These are phyloP conservation scores for Platalea minor DNA, from an alignment of 2,797 vertebrate genomes.

Conservation along the genomic window DNA sequence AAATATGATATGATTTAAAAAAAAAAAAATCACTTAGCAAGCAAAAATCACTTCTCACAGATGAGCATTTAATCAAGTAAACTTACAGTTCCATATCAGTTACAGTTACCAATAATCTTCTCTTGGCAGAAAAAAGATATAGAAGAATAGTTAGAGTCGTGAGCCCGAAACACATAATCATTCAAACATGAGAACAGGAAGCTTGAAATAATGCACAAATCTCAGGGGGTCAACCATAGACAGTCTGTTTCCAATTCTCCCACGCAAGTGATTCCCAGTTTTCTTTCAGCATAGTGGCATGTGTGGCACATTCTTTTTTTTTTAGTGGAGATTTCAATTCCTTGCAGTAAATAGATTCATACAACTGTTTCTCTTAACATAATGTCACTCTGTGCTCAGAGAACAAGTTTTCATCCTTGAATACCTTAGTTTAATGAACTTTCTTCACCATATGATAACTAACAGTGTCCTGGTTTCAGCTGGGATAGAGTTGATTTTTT, in stretches of 20 bases:
- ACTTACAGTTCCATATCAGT: background rate
- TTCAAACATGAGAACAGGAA: background rate
- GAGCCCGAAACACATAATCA: background rate
- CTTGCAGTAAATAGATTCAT: background rate
- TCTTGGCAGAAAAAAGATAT: background rate
- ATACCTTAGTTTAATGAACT: background rate
- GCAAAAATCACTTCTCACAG: background rate
- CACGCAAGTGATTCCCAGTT: background rate
- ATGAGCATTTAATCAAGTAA: background rate
- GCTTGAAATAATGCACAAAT: background rate
- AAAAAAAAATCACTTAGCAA: background rate
- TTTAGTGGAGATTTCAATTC: background rate
- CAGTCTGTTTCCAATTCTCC: background rate
- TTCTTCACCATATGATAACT: background rate
- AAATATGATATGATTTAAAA: background rate
- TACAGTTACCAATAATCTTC: background rate
- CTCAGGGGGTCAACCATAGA: rapidly evolving
- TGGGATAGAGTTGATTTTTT: no score
- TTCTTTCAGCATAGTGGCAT: background rate
- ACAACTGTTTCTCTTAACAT: background rate
- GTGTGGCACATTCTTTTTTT: background rate
- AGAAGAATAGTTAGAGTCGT: background rate
- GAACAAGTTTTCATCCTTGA: background rate
- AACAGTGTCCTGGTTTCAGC: background rate
- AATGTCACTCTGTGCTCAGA: background rate